phyloP scores from a whole-genome alignment of 2,888 invertebrate genomes.

The Andrena minutula region DNA sequence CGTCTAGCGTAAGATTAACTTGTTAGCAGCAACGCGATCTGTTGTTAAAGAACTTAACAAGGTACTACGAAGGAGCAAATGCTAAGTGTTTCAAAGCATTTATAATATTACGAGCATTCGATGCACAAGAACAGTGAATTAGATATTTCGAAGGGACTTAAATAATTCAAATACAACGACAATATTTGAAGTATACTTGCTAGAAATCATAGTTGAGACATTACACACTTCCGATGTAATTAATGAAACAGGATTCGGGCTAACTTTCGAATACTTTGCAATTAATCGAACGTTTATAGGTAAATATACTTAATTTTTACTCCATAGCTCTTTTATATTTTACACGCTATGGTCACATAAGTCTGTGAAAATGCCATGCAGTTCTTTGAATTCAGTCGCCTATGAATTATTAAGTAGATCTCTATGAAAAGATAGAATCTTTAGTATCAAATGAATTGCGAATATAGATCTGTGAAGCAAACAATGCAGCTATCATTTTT shows the following conservation, averaged over 20 bases:
- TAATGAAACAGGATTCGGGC: neutral
- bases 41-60: constrained; percentile 47
- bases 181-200: constrained; percentile 62
- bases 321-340: constrained; percentile 32
- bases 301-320: constrained; percentile 31
- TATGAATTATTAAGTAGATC: neutral
- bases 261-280: constrained; percentile 33
- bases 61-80: constrained; percentile 41
- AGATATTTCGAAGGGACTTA: constrained; percentile 37
- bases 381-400: constrained; percentile 4
- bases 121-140: constrained; percentile 46
- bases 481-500: no score
- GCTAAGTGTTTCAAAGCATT: constrained; percentile 48
- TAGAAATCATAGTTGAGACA: constrained; percentile 35
- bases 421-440: neutral
- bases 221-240: constrained; percentile 30
- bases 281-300: constrained; percentile 29
- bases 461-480: neutral
- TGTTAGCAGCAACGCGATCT: constrained; percentile 17
- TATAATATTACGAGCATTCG: constrained; percentile 38
- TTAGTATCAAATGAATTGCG: constrained; percentile 11
- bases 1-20: constrained; percentile 40
- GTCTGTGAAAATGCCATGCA: constrained; percentile 51
- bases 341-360: constrained; percentile 16
- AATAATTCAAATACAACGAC: constrained; percentile 60